A percentile compares a stretch with the other conserved stretches of the same genome.
phyloP scores from a whole-genome alignment of 2,113 vertebrate genomes.

The Petroica traversi region DNA sequence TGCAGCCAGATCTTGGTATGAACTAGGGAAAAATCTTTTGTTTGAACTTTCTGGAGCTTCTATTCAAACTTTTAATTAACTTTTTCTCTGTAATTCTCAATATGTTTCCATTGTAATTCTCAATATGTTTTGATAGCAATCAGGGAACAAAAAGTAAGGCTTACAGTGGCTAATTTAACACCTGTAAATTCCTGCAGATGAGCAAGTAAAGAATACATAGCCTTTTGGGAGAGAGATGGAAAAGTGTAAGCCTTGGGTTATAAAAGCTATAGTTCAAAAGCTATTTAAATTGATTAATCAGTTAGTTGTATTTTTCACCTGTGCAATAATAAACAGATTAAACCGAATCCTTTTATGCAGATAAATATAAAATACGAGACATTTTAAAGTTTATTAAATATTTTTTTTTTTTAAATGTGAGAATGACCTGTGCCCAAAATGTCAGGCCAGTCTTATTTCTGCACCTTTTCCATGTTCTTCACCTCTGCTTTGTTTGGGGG shows the following conservation, averaged over 20 bases:
- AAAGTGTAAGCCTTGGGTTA: neutral
- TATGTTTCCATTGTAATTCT: constrained; percentile 48
- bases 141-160: constrained; percentile 44
- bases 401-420: neutral
- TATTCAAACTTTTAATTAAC: constrained; percentile 57
- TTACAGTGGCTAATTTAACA: constrained; percentile 47
- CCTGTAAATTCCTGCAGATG: constrained; percentile 53
- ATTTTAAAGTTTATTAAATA: neutral
- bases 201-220: neutral
- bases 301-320: neutral
- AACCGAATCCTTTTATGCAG: neutral
- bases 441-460: neutral
- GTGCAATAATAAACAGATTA: neutral
- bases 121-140: constrained; percentile 44
- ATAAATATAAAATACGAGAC: neutral
- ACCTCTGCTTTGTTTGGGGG: neutral
- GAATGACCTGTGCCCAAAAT: neutral
- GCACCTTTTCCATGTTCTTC: neutral
- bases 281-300: neutral
- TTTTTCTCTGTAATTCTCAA: constrained; percentile 49
- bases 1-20: constrained; percentile 4
- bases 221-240: neutral
- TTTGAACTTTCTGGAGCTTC: constrained; percentile 49
- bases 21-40: constrained; percentile 52
- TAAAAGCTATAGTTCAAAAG: constrained; percentile 2